phyloP scores from a whole-genome alignment of 2,888 invertebrate genomes.

The Andrena bicolor region DNA sequence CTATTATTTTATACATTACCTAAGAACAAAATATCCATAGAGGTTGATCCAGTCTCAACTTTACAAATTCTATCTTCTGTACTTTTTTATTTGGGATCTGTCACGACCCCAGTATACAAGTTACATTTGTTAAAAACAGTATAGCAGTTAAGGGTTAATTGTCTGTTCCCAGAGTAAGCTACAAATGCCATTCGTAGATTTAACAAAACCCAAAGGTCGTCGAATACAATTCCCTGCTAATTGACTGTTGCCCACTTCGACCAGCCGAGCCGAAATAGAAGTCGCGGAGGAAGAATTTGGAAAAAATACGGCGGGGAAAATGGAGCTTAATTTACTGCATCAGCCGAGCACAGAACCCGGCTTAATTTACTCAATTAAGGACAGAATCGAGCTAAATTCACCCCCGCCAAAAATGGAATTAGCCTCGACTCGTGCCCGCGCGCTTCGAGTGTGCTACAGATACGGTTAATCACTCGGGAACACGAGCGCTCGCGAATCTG shows the following conservation, averaged over 20 bases:
- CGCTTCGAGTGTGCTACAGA: not conserved
- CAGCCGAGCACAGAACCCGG: not conserved
- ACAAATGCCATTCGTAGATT: too few relatives aligned
- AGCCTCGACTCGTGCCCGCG: slow-evolving; percentile 19
- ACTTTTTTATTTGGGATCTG: too few relatives aligned
- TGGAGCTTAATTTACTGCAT: not conserved
- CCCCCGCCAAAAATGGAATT: slow-evolving; percentile 39
- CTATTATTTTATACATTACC: too few relatives aligned
- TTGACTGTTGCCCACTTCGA: slow-evolving; percentile 11
- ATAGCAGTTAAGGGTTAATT: too few relatives aligned
- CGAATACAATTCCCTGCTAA: slow-evolving; percentile 9
- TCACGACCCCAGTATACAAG: too few relatives aligned
- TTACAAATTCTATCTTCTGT: too few relatives aligned
- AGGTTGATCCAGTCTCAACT: too few relatives aligned
- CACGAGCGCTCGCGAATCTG: not conserved
- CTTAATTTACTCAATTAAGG: slow-evolving; percentile 37
- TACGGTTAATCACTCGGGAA: slow-evolving; percentile 31
- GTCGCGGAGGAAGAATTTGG: not conserved
- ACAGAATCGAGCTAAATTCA: slow-evolving; percentile 27
- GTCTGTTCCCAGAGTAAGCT: too few relatives aligned
- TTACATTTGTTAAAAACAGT: too few relatives aligned
- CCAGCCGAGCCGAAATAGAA: not conserved
- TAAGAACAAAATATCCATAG: too few relatives aligned
- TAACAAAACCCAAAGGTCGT: too few relatives aligned
- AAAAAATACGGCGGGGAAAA: not conserved